Evolutionary conservation across 2,888 invertebrate species (phyloP).

Genomic region (Caenorhabditis sp.): DNA sequence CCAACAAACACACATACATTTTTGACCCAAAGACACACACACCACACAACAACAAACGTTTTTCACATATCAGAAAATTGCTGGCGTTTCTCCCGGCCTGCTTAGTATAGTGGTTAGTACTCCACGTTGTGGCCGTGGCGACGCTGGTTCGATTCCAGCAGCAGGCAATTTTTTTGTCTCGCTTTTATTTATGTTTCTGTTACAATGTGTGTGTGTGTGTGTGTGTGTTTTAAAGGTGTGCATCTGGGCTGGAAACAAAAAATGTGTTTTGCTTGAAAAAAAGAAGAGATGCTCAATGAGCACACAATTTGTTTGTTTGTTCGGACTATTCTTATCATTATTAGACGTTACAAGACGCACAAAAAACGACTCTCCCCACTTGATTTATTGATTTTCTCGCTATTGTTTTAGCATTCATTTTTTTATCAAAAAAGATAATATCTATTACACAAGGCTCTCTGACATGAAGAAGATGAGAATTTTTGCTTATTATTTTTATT

Average conservation of each 20-base stretch:
- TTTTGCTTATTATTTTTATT: too few relatives aligned
- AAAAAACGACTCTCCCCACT: not conserved
- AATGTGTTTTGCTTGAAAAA: not conserved
- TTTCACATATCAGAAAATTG: too few relatives aligned
- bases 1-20: too few relatives aligned
- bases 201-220: too few relatives aligned
- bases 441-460: too few relatives aligned
- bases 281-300: not conserved
- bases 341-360: not conserved
- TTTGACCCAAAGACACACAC: too few relatives aligned
- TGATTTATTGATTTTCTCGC: not conserved
- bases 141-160: conserved; percentile 64
- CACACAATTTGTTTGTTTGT: not conserved
- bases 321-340: not conserved
- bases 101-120: conserved; percentile 68
- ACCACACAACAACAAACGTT: too few relatives aligned
- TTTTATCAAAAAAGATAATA: not conserved
- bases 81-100: conserved; percentile 23
- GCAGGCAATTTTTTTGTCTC: conserved; percentile 31
- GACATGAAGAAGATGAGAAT: too few relatives aligned
- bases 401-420: not conserved
- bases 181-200: too few relatives aligned
- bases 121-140: conserved; percentile 67
- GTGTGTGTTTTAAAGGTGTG: too few relatives aligned
- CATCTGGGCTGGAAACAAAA: not conserved